phyloP scores from a whole-genome alignment of 2,888 invertebrate species.

The Zaprionus lineosus region DNA sequence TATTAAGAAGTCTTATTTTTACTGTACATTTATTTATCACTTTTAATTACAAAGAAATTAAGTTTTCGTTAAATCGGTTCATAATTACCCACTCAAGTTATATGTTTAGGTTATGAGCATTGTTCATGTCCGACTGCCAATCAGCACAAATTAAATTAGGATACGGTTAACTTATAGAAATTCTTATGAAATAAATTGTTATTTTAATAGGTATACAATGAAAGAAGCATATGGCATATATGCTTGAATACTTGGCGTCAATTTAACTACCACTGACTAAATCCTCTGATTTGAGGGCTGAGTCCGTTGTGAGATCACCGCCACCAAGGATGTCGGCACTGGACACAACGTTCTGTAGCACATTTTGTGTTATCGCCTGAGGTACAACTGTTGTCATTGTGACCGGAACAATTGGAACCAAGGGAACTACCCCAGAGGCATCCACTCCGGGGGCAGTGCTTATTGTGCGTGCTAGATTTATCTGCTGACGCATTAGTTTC shows the following conservation, averaged over 20 bases:
- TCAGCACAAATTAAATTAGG: too few species aligned
- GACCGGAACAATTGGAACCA: conserved; percentile 36
- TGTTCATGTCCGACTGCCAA: conserved; percentile 42
- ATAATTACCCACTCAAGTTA: conserved; percentile 48
- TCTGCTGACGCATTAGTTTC: conserved; percentile 86
- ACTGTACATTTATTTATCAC: too few species aligned
- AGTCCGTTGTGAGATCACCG: conserved; percentile 49
- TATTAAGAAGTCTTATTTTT: too few species aligned
- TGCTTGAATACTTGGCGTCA: conserved; percentile 33
- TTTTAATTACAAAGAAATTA: too few species aligned
- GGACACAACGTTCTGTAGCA: conserved; percentile 43
- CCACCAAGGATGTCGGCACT: conserved; percentile 57
- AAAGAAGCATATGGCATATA: conserved; percentile 9
- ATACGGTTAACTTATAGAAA: conserved; percentile 48
- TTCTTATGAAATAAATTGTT: conserved; percentile 40
- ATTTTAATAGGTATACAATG: conserved; percentile 25
- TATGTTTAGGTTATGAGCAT: conserved; percentile 61
- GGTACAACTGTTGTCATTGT: conserved; percentile 19
- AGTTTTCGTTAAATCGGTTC: too few species aligned
- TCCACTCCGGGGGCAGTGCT: conserved; percentile 80
- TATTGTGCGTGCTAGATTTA: conserved; percentile 85
- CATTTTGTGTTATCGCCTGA: conserved; percentile 24
- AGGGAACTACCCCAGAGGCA: conserved; percentile 42
- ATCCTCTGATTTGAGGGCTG: conserved; percentile 60
- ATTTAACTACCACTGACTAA: conserved; percentile 52